Evolutionary conservation across 2,888 invertebrate genomes (phyloP).

Genomic region (Pemphredon lugubris): DNA sequence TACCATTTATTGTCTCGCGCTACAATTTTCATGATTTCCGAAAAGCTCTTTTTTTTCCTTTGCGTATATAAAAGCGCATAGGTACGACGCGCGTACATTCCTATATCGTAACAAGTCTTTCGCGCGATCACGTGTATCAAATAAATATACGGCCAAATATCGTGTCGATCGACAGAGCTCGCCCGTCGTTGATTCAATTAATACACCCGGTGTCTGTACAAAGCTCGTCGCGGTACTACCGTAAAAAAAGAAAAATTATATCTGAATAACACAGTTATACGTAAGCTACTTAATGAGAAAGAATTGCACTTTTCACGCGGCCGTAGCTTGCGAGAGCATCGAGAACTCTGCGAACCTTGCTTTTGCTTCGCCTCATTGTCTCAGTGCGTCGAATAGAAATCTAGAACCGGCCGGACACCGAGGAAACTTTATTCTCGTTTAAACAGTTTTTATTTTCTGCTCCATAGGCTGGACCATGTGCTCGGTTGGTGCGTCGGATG

Average conservation of each 20-base stretch:
- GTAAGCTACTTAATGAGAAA: slow-evolving; percentile 41
- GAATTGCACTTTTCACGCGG: slow-evolving; percentile 28
- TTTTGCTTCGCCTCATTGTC: too few species aligned
- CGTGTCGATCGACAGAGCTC: slow-evolving; percentile 27
- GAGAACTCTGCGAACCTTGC: slow-evolving; percentile 17
- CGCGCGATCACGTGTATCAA: slow-evolving; percentile 46
- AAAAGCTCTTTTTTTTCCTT: slow-evolving; percentile 51
- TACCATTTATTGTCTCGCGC: slow-evolving; percentile 76
- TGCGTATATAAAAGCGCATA: slow-evolving; percentile 11
- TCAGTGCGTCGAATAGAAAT: too few species aligned
- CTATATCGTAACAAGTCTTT: slow-evolving; percentile 36
- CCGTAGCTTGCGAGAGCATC: slow-evolving; percentile 18
- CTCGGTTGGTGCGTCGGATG: slow-evolving; percentile 20
- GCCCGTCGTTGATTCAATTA: slow-evolving; percentile 24
- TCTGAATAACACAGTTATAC: slow-evolving; percentile 42
- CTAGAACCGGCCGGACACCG: too few species aligned
- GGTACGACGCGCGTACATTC: slow-evolving; percentile 16
- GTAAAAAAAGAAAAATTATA: slow-evolving; percentile 38
- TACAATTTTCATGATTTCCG: slow-evolving; percentile 65
- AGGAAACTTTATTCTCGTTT: slow-evolving; percentile 6
- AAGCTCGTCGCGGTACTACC: slow-evolving; percentile 49
- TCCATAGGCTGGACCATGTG: slow-evolving; percentile 48
- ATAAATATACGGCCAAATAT: slow-evolving; percentile 52
- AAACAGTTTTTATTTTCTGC: slow-evolving; percentile 10
- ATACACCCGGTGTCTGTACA: slow-evolving; percentile 31